These are phyloP conservation scores for Temnopleurus reevesii DNA, from an alignment of 53 echinoderm and acorn worm genomes.

Conservation along the genomic window DNA sequence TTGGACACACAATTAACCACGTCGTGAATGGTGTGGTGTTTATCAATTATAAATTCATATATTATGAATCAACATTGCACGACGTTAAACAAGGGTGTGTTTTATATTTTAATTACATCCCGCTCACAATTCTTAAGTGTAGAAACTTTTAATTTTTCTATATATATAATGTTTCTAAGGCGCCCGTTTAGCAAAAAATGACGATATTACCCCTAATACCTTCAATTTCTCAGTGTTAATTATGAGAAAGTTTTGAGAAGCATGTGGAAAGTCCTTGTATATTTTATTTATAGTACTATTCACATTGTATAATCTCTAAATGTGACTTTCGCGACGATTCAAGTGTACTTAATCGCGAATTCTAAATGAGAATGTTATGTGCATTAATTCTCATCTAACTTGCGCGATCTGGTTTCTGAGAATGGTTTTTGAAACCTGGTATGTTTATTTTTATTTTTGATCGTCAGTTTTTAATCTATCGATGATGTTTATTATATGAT, in stretches of 20 bases:
- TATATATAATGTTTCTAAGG: background rate
- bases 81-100: too few species aligned
- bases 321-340: background rate
- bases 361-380: conserved; percentile 11
- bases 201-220: background rate
- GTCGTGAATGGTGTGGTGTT: too few species aligned
- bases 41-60: too few species aligned
- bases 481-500: background rate
- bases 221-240: background rate
- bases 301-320: background rate
- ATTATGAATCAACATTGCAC: too few species aligned
- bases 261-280: conserved; percentile 23
- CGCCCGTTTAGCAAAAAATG: background rate
- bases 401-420: background rate
- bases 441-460: background rate
- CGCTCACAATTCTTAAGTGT: too few species aligned
- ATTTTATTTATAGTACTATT: conserved; percentile 45
- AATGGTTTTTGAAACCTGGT: background rate
- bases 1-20: too few species aligned
- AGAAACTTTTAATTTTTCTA: background rate
- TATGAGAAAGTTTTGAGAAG: background rate
- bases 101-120: too few species aligned
- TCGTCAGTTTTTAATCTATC: background rate
- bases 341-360: conserved; percentile 36
- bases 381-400: background rate